phyloP scores from a whole-genome alignment of 2,888 invertebrate species.

The Orthosia incerta region DNA sequence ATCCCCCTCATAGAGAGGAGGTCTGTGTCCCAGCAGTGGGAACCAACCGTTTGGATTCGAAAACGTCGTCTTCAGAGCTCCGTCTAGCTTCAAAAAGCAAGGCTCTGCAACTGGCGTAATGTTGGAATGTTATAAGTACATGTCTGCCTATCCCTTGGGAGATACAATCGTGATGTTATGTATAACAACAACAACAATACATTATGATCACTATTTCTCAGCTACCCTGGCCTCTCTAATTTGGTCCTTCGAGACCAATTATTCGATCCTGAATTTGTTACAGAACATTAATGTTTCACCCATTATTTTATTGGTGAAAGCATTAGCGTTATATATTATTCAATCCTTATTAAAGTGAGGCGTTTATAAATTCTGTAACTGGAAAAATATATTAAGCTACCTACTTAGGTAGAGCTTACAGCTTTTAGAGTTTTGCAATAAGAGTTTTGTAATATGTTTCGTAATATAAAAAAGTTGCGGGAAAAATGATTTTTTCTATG shows the following conservation, averaged over 20 bases:
- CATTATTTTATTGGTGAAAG: background rate
- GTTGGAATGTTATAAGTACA: no score
- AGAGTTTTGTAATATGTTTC: slow-evolving; percentile 16
- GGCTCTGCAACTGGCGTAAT: no score
- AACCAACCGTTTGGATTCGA: no score
- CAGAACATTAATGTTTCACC: background rate
- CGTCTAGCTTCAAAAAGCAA: no score
- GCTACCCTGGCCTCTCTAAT: background rate
- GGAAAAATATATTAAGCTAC: slow-evolving; percentile 3
- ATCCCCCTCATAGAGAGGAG: no score
- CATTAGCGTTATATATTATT: slow-evolving; percentile 41
- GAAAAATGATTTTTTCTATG: background rate
- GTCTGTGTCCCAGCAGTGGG: no score
- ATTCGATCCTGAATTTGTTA: background rate
- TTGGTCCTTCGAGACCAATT: slow-evolving; percentile 7
- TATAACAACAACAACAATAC: background rate
- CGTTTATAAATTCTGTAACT: slow-evolving; percentile 14
- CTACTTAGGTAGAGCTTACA: slow-evolving; percentile 3
- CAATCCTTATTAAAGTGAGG: slow-evolving; percentile 19
- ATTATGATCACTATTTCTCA: background rate
- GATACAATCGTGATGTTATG: background rate
- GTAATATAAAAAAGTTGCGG: slow-evolving; percentile 1
- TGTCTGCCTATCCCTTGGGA: background rate
- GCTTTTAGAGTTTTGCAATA: slow-evolving; percentile 19
- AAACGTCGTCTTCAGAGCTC: no score